These are phyloP conservation scores for Torymus tubicola DNA, from an alignment of 2,888 invertebrate genomes.

Conservation along the genomic window DNA sequence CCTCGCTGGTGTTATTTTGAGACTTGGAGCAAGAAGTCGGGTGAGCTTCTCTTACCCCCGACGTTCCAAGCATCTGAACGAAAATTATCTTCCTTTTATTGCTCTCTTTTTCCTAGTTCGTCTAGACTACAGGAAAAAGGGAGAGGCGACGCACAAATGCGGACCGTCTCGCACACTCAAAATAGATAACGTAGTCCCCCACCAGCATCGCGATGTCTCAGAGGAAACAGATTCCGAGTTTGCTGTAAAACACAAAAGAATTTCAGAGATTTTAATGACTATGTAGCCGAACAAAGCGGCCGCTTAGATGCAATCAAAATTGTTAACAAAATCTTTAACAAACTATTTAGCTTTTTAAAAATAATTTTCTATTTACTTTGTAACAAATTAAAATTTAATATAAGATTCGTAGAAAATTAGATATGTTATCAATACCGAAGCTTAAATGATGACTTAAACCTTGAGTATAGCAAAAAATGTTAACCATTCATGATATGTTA, in stretches of 20 bases:
- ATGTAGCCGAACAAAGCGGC: conserved; percentile 28
- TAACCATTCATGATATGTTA: too few relatives aligned
- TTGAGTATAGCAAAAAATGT: too few relatives aligned
- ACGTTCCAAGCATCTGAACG: conserved; percentile 31
- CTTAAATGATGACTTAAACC: too few relatives aligned
- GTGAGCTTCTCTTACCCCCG: conserved; percentile 14
- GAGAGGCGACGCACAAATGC: conserved; percentile 17
- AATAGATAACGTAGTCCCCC: conserved; percentile 33
- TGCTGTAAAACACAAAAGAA: conserved; percentile 15
- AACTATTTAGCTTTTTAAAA: background rate
- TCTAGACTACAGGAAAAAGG: conserved; percentile 49
- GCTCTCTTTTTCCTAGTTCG: conserved; percentile 19
- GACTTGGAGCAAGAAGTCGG: conserved; percentile 43
- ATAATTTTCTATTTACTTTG: conserved; percentile 5
- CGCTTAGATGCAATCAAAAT: background rate
- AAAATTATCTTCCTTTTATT: conserved; percentile 37
- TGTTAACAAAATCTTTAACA: conserved; percentile 1
- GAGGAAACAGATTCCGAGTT: conserved; percentile 17
- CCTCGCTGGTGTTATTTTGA: conserved; percentile 55
- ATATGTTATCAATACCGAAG: too few relatives aligned
- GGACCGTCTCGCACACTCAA: conserved; percentile 37
- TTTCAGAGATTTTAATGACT: conserved; percentile 37
- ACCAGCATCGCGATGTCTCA: background rate
- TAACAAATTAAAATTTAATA: too few relatives aligned
- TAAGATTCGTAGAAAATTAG: too few relatives aligned